Evolutionary conservation across 2,797 vertebrate species (phyloP).

Genomic region (Pangasius mekongensis): DNA sequence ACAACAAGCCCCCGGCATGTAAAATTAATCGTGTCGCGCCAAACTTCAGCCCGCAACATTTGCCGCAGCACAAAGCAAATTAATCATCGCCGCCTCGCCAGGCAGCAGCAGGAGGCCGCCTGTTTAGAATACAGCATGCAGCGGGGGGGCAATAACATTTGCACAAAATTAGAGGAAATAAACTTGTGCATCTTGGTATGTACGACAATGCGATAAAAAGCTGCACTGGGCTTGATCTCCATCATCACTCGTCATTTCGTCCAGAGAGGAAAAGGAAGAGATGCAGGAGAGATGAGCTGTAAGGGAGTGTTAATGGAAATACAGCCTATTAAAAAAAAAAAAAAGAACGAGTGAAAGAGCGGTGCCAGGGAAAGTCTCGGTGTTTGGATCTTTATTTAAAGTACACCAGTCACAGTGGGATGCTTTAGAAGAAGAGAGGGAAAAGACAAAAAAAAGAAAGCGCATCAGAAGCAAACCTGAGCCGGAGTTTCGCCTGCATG

Average conservation of each 20-base stretch:
- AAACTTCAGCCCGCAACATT: conserved; percentile 35
- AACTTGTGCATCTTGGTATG: background rate
- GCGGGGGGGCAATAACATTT: conserved; percentile 43
- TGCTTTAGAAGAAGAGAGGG: background rate
- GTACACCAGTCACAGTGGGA: background rate
- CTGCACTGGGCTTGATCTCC: background rate
- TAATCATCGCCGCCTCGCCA: conserved; percentile 42
- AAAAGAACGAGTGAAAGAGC: too few species aligned
- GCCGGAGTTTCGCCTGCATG: background rate
- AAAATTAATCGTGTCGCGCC: conserved; percentile 44
- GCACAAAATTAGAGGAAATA: conserved; percentile 27
- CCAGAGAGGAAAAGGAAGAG: background rate
- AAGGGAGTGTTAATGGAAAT: background rate
- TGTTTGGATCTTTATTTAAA: conserved; percentile 6
- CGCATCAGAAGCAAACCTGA: background rate
- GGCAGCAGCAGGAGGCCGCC: conserved; percentile 34
- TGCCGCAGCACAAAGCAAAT: conserved; percentile 46
- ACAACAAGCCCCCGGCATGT: conserved; percentile 40
- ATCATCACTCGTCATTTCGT: background rate
- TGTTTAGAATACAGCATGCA: conserved; percentile 29
- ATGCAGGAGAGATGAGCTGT: background rate
- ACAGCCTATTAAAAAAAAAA: background rate
- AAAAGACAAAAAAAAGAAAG: background rate
- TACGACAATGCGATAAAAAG: background rate
- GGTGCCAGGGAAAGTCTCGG: background rate